Evolutionary conservation across 1,140 invertebrate genomes (phyloP), one percentile per base, ranked within the genome.

Genomic region (Galleria mellonella): DNA sequence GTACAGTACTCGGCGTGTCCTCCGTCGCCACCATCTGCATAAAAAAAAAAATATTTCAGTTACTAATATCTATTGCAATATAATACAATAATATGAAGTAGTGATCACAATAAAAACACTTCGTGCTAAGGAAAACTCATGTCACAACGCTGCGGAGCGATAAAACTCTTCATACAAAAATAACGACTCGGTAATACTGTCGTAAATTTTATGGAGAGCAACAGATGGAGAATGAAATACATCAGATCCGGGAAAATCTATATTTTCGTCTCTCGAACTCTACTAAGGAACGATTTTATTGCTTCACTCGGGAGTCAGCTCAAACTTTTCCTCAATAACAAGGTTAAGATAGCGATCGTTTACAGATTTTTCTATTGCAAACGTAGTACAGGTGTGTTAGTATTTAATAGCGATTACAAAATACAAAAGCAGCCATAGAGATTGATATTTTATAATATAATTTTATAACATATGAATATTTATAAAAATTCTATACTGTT

Each of bases 1-100:
- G 86, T 77, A 64, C 85, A 23, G 69, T 84, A 48, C 69, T 76
- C 29, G 88, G 70, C 52, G 89, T 88, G 49, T 92, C 90, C 54
- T 94, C 92, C 43, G 92, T 90, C 58, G 92, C 90, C 83, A 94
- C 93, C 91, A 94, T 94, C 93, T 93, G 86, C 14, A 61, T n/a
- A 70, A 62, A 60, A 55, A 50, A 72, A 52, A 61, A 61, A 66
- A 64, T 62, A 32, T 23, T 60, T 65, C 58, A 57, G 70, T 69
- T 62, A 58, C 53, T 58, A 68, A 64, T 70, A 76, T 67, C 62
- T 61, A 72, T 76, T 23, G 17, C 2, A 23, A 3, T 3, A 23
- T 6, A 23, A 23, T 23, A 23, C 47, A 47, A 32, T 27, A 30
- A 45, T 14, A 32, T 49, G 32, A 52, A 62, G 51, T 62, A 55